phyloP scores from a whole-genome alignment of 2,888 invertebrate species.

The Dusona sp. region DNA sequence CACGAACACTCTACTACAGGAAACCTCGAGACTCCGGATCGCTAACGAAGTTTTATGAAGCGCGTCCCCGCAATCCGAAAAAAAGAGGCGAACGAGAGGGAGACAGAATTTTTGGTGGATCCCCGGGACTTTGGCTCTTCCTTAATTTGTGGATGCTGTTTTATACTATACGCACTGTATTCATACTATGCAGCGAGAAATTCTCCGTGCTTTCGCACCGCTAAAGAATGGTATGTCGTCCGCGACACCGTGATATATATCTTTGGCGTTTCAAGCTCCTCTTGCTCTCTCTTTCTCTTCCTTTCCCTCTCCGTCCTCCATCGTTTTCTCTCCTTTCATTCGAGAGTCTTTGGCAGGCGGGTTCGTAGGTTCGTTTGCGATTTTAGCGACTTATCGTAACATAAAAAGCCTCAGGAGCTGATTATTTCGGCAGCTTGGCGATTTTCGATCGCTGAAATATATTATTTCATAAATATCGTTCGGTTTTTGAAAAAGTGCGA shows the following conservation, averaged over 20 bases:
- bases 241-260: slow-evolving; percentile 82
- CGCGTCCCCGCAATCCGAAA: slow-evolving; percentile 74
- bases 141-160: slow-evolving; percentile 80
- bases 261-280: slow-evolving; percentile 72
- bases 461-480: background rate
- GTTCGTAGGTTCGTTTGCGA: slow-evolving; percentile 58
- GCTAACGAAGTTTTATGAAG: slow-evolving; percentile 84
- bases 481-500: too few species aligned
- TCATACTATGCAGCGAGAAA: slow-evolving; percentile 33
- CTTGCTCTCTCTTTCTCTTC: slow-evolving; percentile 32
- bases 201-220: slow-evolving; percentile 72
- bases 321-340: slow-evolving; percentile 3
- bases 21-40: slow-evolving; percentile 65
- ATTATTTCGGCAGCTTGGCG: slow-evolving; percentile 24
- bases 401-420: slow-evolving; percentile 12
- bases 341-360: slow-evolving; percentile 26
- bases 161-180: slow-evolving; percentile 18
- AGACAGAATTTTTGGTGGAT: slow-evolving; percentile 55
- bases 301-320: slow-evolving; percentile 1
- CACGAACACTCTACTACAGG: background rate
- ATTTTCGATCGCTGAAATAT: background rate
- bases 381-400: background rate
- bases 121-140: slow-evolving; percentile 80
- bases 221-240: slow-evolving; percentile 82
- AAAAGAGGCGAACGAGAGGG: slow-evolving; percentile 18